These are phyloP conservation scores for Crotalus horridus DNA, from an alignment of 2,113 vertebrate species.

Conservation along the genomic window DNA sequence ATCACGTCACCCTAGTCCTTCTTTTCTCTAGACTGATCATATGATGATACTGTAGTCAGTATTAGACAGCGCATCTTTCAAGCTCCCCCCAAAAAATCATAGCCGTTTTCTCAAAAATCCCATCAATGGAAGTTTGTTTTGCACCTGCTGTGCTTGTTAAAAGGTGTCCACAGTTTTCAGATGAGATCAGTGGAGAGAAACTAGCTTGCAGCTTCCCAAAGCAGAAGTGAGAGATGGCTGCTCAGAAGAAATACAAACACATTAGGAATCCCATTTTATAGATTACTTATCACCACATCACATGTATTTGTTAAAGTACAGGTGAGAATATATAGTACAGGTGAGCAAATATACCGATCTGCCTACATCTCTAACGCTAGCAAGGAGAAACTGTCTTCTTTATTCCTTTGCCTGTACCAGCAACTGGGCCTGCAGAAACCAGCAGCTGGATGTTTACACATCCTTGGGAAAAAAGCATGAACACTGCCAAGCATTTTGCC, in stretches of 20 bases:
- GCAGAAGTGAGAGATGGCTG: background rate
- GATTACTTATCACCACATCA: background rate
- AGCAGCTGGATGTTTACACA: background rate
- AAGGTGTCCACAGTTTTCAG: background rate
- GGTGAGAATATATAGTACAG: background rate
- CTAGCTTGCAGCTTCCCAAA: background rate
- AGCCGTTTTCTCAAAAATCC: background rate
- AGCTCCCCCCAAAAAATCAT: background rate
- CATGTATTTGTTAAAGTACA: background rate
- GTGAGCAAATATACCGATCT: background rate
- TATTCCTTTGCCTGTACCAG: background rate
- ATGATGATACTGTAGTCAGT: background rate
- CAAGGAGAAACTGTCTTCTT: background rate
- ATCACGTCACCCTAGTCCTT: too few relatives aligned
- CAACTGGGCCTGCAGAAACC: background rate
- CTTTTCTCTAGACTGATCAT: too few relatives aligned
- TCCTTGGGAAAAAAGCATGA: background rate
- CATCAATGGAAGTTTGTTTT: background rate
- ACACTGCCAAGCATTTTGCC: background rate
- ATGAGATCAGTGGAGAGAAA: background rate
- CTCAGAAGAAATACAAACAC: background rate
- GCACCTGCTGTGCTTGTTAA: constrained; percentile 3
- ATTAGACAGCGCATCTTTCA: background rate
- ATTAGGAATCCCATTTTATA: background rate
- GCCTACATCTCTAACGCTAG: background rate